Evolutionary conservation across 2,797 vertebrate genomes (phyloP), one percentile per base, ranked within the genome.

Genomic region (Mormyrops attenuatus): DNA sequence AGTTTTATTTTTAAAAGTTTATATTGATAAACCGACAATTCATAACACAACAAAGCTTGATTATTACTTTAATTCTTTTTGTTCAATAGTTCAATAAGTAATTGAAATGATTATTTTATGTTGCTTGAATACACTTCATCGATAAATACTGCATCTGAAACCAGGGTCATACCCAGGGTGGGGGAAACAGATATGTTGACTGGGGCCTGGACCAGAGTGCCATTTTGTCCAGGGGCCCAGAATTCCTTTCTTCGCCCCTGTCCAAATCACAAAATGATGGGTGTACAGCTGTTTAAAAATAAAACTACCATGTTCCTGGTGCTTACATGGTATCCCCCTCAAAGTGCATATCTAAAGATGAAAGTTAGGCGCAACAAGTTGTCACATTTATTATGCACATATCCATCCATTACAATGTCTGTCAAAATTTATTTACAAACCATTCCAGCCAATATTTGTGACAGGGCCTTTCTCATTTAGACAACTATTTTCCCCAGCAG

Each of bases 361-460:
- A 82, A 47, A 20, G 77, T 47, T 11, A 82, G 38, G 77, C 15
- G 22, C 7, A 66, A 26, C 22, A 82, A 82, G 41, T 15, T 11
- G 20, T 9, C 41, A 80, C 34, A n/a, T 47, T 82, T 47, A 82
- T 82, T 47, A 82, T 82, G 8, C 1, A 82, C 77, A 34, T 47
- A n/a, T 82, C 2, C 20, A 82, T 44, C 77, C 77, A 82, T 82
- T 44, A 82, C 77, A 82, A 44, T 9, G 41, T 82, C 20, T 82
- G 77, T 82, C 77, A 82, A 73, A n/a, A 47, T 82, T n/a, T 11
- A 82, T 47, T 82, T 34, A 47, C 41, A 82, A 82, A 82, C 77
- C 77, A 47, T 47, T 44, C 6, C 20, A n/a, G 38, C 3, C 3
- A n/a, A n/a, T 73, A 82, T 82, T 82, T 20, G 38, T 41, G 41